Percentiles rank a stretch among this genome's conserved stretches.
These are phyloP conservation scores for Abramis brama DNA, from an alignment of 2,113 vertebrate genomes.

Conservation along the genomic window DNA sequence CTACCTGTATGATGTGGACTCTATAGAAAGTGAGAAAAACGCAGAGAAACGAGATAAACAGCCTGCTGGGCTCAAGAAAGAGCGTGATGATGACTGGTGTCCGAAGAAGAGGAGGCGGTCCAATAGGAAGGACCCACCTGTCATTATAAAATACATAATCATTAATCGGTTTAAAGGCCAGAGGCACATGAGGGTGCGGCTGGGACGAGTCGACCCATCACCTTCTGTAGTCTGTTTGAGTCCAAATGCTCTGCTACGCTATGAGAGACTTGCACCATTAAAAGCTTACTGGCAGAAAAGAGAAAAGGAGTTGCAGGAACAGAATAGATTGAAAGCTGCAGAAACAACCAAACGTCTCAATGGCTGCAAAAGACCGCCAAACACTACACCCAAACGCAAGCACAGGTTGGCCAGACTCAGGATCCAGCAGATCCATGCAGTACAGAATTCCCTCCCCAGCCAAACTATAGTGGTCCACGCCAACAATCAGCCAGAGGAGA, in stretches of 20 bases:
- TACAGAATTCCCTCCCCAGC: constrained; percentile 85
- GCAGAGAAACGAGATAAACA: constrained; percentile 93
- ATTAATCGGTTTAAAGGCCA: constrained; percentile 99
- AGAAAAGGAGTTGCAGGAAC: constrained; percentile 85
- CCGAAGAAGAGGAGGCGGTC: constrained; percentile 97
- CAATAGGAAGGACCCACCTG: constrained; percentile 93
- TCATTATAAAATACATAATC: constrained; percentile 99
- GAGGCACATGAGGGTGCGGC: constrained; percentile 96
- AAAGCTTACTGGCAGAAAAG: constrained; percentile 96
- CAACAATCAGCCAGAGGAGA: constrained; percentile 45
- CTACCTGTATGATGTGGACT: constrained; percentile 97
- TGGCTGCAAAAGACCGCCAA: constrained; percentile 88
- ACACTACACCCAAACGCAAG: constrained; percentile 93
- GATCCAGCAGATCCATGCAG: constrained; percentile 93
- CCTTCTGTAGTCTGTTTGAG: constrained; percentile 88
- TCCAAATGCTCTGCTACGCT: constrained; percentile 87
- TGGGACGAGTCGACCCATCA: constrained; percentile 88
- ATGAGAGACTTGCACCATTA: constrained; percentile 91
- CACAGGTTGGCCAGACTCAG: constrained; percentile 94
- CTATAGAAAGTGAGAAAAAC: constrained; percentile 92
- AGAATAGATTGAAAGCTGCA: constrained; percentile 83
- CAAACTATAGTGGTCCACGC: constrained; percentile 81
- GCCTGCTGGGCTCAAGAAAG: constrained; percentile 87
- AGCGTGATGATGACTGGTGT: constrained; percentile 98
- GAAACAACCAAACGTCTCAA: constrained; percentile 92